phyloP scores from a whole-genome alignment of 2,797 vertebrate genomes.

The Yasuhikotakia modesta region DNA sequence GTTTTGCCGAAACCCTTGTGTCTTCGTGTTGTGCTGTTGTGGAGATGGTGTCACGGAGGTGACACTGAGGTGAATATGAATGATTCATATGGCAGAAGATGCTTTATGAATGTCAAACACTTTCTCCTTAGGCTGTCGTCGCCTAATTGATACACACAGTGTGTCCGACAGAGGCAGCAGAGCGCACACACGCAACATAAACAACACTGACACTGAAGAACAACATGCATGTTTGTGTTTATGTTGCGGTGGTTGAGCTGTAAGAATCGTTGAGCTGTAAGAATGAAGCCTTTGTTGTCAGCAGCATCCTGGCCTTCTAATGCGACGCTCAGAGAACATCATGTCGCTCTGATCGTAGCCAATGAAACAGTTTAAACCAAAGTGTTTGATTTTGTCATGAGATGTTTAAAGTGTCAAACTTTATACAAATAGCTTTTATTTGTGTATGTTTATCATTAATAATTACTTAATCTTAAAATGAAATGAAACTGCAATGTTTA shows the following conservation, averaged over 20 bases:
- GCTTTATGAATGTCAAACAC: conserved; percentile 58
- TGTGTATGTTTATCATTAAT: too few relatives aligned
- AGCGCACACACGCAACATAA: conserved; percentile 2
- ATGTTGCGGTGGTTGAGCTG: not conserved
- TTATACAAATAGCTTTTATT: too few relatives aligned
- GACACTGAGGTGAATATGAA: conserved; percentile 56
- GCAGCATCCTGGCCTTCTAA: not conserved
- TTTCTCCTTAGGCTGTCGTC: conserved; percentile 47
- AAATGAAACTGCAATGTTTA: too few relatives aligned
- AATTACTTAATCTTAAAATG: too few relatives aligned
- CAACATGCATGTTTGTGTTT: not conserved
- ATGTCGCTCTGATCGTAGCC: too few relatives aligned
- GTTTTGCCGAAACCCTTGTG: not conserved
- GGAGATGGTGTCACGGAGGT: conserved; percentile 36
- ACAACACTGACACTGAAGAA: not conserved
- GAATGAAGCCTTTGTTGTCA: not conserved
- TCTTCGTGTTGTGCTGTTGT: conserved; percentile 29
- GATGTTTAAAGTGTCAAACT: too few relatives aligned
- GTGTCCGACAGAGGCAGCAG: conserved; percentile 24
- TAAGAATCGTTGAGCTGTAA: not conserved
- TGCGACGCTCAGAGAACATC: too few relatives aligned
- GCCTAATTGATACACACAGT: conserved; percentile 46
- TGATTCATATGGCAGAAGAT: conserved; percentile 54
- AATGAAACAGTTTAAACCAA: too few relatives aligned
- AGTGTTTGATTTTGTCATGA: too few relatives aligned